These are phyloP conservation scores for Drosophila percnosoma DNA, from an alignment of 2,888 invertebrate genomes.

Conservation along the genomic window DNA sequence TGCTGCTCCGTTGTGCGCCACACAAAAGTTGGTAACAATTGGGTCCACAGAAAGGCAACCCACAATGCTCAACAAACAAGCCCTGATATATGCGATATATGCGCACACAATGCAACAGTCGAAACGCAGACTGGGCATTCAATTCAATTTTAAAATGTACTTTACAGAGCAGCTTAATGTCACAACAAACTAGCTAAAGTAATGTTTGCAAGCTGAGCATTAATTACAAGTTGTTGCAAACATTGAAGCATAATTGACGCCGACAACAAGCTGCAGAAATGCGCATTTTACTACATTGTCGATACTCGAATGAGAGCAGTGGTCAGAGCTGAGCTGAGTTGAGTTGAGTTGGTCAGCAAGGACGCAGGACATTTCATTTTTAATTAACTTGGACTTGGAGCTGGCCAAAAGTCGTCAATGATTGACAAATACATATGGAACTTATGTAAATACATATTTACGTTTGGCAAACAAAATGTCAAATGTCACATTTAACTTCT, in stretches of 20 bases:
- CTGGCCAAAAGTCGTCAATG: neutral
- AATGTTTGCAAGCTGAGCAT: constrained; percentile 13
- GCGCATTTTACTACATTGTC: constrained; percentile 61
- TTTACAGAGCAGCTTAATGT: neutral
- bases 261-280: constrained; percentile 19
- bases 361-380: constrained; percentile 14
- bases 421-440: constrained; percentile 14
- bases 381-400: constrained; percentile 23
- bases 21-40: neutral
- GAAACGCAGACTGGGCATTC: neutral
- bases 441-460: neutral
- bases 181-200: neutral
- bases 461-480: constrained; percentile 29
- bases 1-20: neutral
- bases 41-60: neutral
- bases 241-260: constrained; percentile 9
- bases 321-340: neutral
- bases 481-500: constrained; percentile 14
- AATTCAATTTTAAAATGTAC: neutral
- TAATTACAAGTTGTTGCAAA: constrained; percentile 31
- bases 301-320: constrained; percentile 21
- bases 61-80: neutral
- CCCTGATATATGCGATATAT: neutral
- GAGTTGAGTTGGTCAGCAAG: neutral
- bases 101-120: neutral